Percentiles rank a stretch among this genome's conserved stretches.
phyloP scores from a whole-genome alignment of 2,797 vertebrate genomes.

The Notoglanidium macrostoma region DNA sequence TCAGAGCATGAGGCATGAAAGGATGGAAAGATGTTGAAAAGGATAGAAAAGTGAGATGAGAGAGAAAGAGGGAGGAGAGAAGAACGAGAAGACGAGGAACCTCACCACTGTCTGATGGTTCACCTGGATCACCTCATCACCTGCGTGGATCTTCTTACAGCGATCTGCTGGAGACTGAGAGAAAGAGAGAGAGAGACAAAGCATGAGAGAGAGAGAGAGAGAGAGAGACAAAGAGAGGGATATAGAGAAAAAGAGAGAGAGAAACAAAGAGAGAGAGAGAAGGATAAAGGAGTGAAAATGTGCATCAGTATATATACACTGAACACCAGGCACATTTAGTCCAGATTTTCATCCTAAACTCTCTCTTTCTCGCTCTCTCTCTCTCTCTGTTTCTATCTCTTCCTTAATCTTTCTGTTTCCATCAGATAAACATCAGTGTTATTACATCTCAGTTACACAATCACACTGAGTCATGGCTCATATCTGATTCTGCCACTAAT shows the following conservation, averaged over 20 bases:
- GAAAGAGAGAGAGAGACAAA: conserved; percentile 62
- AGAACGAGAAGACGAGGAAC: conserved; percentile 55
- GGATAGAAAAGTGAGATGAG: not conserved
- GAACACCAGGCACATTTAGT: not conserved
- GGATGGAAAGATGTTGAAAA: not conserved
- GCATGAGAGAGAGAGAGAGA: not conserved
- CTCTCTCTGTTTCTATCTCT: not conserved
- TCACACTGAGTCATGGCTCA: conserved; percentile 23
- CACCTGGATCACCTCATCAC: conserved; percentile 99
- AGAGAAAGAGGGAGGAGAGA: not conserved
- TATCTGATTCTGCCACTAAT: conserved; percentile 2
- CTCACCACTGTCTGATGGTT: conserved; percentile 99
- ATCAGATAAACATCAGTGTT: conserved; percentile 22
- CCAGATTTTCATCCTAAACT: not conserved
- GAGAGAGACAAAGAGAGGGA: not conserved
- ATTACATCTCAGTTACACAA: conserved; percentile 26
- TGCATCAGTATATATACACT: not conserved
- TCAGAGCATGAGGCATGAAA: not conserved
- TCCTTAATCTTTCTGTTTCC: not conserved
- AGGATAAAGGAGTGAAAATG: not conserved
- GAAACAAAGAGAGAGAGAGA: not conserved
- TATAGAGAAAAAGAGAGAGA: not conserved
- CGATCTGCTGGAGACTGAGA: conserved; percentile 94
- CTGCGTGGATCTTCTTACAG: conserved; percentile 99
- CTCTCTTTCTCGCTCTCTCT: not conserved